Evolutionary conservation across 2,113 vertebrate species (phyloP), one percentile per base, ranked within the genome.

Genomic region (Raphicerus campestris): DNA sequence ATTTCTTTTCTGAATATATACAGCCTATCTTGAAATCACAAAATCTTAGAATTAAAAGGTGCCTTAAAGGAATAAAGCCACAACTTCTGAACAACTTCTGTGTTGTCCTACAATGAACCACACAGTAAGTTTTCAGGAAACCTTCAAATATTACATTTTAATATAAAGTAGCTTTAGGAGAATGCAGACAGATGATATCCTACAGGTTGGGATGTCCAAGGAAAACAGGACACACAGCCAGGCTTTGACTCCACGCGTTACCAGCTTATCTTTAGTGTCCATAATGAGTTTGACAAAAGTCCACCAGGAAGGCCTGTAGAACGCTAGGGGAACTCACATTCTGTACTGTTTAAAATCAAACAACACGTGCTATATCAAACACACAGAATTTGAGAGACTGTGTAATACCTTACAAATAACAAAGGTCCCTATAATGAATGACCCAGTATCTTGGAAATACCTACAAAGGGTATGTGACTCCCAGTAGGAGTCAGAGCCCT

Each of bases 1-100:
- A n/a, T 96, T 96, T 92, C 87, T 96, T 85, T 95, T 73, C 39
- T n/a, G 26, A 92, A 92, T 61, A 84, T 87, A 82, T 78, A 78
- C 22, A 92, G 51, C 32, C 17, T 39, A 93, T 75, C 81, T 70
- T 86, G 73, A 94, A 95, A 93, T 89, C n/a, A 93, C 39, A 94
- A 96, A 95, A 91, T 80, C 61, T 97, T 92, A 93, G 24, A 92
- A 97, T 89, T 82, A 96, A 95, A 95, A 94, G 56, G 17, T 81
- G 9, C 39, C 26, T 86, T 93, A 96, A 88, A 66, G 45, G 75
- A 96, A 93, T 53, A 58, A 83, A 82, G 73, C 10, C 82, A 47
- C 66, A 55, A 45, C 17, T 75, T 78, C 45, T 35, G 81, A 96
- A 91, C 84, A 73, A 95, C 45, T 61, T 73, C 45, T 86, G 16